Evolutionary conservation across 2,113 vertebrate genomes (phyloP).

Genomic region (Chamaea fasciata): DNA sequence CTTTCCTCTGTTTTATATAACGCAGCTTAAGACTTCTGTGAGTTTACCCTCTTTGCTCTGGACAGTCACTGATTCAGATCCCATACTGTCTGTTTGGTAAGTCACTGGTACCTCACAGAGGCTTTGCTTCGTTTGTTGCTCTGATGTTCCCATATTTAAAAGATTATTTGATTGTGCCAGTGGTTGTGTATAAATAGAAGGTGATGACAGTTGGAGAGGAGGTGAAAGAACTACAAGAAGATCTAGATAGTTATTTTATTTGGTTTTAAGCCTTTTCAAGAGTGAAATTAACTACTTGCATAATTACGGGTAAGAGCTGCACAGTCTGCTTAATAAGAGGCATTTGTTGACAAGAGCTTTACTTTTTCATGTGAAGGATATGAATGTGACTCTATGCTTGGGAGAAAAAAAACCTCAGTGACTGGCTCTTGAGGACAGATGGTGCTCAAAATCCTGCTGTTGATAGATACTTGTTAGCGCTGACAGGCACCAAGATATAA

Average conservation of each 20-base stretch:
- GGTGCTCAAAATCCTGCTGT: background rate
- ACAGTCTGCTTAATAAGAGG: background rate
- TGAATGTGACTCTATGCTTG: background rate
- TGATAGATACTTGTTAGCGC: background rate
- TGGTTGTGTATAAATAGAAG: background rate
- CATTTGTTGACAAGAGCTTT: background rate
- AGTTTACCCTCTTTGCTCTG: background rate
- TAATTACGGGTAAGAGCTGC: background rate
- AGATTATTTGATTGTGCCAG: background rate
- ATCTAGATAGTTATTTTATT: background rate
- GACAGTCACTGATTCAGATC: background rate
- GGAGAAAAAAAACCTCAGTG: background rate
- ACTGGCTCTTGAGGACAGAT: slow-evolving; percentile 28
- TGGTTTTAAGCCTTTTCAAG: background rate
- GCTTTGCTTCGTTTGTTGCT: background rate
- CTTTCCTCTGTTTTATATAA: background rate
- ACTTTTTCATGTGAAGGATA: background rate
- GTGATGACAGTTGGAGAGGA: background rate
- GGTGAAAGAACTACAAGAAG: background rate
- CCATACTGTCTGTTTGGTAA: background rate
- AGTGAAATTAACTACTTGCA: background rate
- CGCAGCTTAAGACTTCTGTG: background rate
- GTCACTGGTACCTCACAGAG: background rate
- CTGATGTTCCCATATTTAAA: background rate
- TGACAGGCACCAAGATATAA: background rate